Base-by-base conservation (phyloP, 2,888 invertebrate species). In the Portevinia maculata region DNA sequence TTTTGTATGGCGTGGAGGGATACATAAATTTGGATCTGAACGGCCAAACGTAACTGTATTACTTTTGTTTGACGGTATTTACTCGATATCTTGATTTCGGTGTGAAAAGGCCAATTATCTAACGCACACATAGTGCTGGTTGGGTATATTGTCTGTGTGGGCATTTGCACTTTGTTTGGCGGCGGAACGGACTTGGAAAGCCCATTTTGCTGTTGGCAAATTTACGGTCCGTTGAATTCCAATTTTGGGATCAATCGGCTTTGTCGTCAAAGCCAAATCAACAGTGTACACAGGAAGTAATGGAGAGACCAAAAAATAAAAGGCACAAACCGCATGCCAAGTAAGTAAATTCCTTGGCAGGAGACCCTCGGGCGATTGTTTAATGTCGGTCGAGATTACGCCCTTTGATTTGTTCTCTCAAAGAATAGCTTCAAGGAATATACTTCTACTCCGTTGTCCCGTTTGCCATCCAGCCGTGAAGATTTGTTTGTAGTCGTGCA, bases 81-180 rank as follows among this genome's bases (percentile, higher is more conserved):
- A 81, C 64, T 59, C 52, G 64, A 64, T 69, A 76, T 76, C 81
- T 81, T 81, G 76, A 76, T 76, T 81, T 71, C 7, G 70, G 76
- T 81, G 81, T 81, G 65, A 81, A 81, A 70, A 76, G 64, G 70
- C 65, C 76, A 71, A 76, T 81, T 81, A 65, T 65, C 48, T 28
- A 41, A 64, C 46, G 64, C 57, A 53, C 52, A 59, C 21, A 41
- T 24, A 17, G 62, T 57, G 62, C 34, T 50, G 24, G 4, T 37
- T 39, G 32, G 21, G 44, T 15, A 15, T 15, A 19, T 32, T 34
- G 48, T 67, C 21, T 21, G 67, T 67, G 21, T 48, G 67, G 60
- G 67, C 53, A 60, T 79, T 74, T 79, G 30, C 73, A 67, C 55
- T 67, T 39, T 48, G 37, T 62, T 64, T 46, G 9, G 3, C 1